Conservation (phyloP, 2,797 vertebrate genomes). For the Galago senegalensis region DNA sequence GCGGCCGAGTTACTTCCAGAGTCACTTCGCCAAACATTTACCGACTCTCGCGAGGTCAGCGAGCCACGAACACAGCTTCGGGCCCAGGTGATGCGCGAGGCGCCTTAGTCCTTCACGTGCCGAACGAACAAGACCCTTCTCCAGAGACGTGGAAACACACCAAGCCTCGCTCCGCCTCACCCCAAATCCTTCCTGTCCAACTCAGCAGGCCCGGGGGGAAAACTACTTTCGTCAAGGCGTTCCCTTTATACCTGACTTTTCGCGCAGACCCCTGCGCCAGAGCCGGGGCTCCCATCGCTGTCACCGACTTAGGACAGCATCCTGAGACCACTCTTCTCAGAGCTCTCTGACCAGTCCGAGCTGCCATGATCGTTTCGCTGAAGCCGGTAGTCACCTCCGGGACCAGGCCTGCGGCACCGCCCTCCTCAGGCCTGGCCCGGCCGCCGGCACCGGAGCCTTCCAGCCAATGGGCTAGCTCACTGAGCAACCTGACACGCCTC, state of each 20-base stretch:
- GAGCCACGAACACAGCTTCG: background rate
- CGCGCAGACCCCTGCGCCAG: background rate
- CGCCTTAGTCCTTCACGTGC: background rate
- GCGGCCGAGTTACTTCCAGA: background rate
- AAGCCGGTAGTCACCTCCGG: constrained; percentile 30
- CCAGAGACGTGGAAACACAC: background rate
- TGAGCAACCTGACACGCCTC: constrained; percentile 19
- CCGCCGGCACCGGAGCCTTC: background rate
- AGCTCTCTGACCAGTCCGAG: constrained; percentile 18
- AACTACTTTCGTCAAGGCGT: background rate
- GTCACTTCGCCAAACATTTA: background rate
- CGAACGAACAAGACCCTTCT: background rate
- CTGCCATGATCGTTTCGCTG: constrained; percentile 62
- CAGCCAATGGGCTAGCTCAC: constrained; percentile 66
- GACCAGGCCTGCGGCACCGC: background rate
- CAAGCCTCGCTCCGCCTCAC: background rate
- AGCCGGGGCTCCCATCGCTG: background rate
- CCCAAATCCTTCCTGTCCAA: background rate
- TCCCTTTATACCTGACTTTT: constrained; percentile 67
- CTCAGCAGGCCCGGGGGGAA: background rate
- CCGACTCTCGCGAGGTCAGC: background rate
- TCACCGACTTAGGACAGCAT: constrained; percentile 21
- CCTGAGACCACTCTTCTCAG: constrained; percentile 49
- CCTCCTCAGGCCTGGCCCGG: background rate
- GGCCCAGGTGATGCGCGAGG: background rate